A percentile compares a stretch with the other conserved stretches of the same genome.
Conservation (phyloP, 2,797 vertebrate species). For the Eptatretus atami region DNA sequence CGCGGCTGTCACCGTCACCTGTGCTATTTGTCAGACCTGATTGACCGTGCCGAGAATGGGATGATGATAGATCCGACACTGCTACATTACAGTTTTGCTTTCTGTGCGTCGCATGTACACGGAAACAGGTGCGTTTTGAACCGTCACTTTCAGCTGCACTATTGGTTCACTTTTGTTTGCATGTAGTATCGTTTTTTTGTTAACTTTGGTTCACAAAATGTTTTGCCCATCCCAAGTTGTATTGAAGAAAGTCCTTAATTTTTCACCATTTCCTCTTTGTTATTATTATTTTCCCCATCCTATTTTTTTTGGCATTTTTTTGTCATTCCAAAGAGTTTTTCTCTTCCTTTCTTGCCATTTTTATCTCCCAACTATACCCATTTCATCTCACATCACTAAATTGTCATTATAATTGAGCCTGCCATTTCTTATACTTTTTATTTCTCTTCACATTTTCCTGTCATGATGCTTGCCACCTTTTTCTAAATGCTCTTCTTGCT, state of each 20-base stretch:
- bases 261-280: no score
- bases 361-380: slow-evolving; percentile 10
- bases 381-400: slow-evolving; percentile 20
- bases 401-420: slow-evolving; percentile 10
- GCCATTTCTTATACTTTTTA: slow-evolving; percentile 13
- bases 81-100: slow-evolving; percentile 94
- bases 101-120: slow-evolving; percentile 87
- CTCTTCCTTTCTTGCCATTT: background rate
- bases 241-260: no score
- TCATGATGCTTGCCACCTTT: slow-evolving; percentile 12
- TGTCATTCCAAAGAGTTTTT: background rate
- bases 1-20: slow-evolving; percentile 82
- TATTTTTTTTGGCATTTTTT: no score
- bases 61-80: slow-evolving; percentile 99
- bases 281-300: no score
- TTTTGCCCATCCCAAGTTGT: no score
- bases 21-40: slow-evolving; percentile 76
- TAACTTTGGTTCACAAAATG: no score
- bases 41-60: slow-evolving; percentile 75
- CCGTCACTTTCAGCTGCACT: no score
- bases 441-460: slow-evolving; percentile 13
- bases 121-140: slow-evolving; percentile 51
- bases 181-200: no score
- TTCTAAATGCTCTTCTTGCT: slow-evolving; percentile 13
- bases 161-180: no score